These are phyloP conservation scores for Hylia prasina DNA, from an alignment of 2,113 vertebrate species.

Conservation along the genomic window DNA sequence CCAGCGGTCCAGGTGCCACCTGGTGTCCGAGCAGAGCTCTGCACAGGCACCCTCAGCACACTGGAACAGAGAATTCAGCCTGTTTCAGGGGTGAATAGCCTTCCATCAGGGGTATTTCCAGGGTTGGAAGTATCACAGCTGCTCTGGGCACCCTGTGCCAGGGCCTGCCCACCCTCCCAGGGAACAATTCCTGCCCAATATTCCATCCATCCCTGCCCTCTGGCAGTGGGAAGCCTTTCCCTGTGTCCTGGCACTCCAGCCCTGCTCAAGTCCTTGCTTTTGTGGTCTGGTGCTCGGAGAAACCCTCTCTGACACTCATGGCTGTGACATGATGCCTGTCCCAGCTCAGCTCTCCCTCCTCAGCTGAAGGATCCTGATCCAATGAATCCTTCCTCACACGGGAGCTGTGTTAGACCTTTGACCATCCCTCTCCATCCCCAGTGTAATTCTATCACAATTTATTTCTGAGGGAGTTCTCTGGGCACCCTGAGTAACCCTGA, in stretches of 20 bases:
- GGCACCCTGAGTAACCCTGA: neutral
- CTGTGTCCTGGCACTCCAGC: neutral
- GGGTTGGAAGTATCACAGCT: neutral
- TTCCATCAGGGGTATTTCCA: accelerated
- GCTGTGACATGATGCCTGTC: neutral
- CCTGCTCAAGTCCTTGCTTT: neutral
- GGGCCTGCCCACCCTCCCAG: neutral
- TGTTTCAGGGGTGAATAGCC: accelerated
- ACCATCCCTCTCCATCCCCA: neutral
- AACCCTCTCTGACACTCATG: accelerated
- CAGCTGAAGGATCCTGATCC: neutral
- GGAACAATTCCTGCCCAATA: neutral
- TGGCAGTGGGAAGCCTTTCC: neutral
- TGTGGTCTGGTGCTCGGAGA: neutral
- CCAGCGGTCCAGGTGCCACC: neutral
- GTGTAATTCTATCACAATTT: neutral
- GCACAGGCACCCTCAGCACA: neutral
- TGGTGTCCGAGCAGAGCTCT: neutral
- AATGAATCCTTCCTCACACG: neutral
- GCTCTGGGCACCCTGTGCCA: neutral
- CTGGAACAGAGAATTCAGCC: accelerated
- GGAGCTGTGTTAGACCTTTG: neutral
- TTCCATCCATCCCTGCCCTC: neutral
- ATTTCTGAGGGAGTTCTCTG: neutral
- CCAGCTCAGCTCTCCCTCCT: neutral